Evolutionary conservation across 2,888 invertebrate species (phyloP).

Genomic region (Acronicta psi): DNA sequence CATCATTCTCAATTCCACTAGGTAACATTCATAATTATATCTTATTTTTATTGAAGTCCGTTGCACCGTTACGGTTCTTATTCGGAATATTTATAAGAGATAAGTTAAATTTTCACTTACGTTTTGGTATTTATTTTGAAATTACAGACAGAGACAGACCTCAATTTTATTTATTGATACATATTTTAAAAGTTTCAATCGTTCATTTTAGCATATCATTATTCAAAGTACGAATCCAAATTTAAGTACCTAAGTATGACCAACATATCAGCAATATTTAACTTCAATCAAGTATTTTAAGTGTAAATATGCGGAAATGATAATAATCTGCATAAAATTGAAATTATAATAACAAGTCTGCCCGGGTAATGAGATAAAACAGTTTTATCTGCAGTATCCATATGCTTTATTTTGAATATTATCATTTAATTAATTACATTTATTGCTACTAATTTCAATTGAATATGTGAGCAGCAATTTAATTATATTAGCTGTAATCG

Average conservation of each 20-base stretch:
- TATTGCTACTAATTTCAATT: conserved; percentile 49
- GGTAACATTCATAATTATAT: too few species aligned
- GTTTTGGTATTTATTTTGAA: too few species aligned
- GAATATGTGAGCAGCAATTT: conserved; percentile 28
- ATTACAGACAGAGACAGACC: too few species aligned
- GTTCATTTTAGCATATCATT: not conserved
- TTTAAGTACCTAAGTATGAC: conserved; percentile 4
- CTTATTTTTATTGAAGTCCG: too few species aligned
- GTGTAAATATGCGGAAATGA: conserved; percentile 24
- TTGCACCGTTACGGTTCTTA: too few species aligned
- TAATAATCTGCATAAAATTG: conserved; percentile 35
- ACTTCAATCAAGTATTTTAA: conserved; percentile 4
- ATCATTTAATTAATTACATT: conserved; percentile 51
- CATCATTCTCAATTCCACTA: too few species aligned
- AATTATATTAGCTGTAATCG: conserved; percentile 33
- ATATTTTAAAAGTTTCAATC: too few species aligned
- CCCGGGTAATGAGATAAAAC: conserved; percentile 37
- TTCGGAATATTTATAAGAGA: too few species aligned
- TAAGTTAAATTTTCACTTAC: too few species aligned
- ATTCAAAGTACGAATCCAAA: not conserved
- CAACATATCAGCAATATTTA: not conserved
- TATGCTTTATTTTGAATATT: conserved; percentile 44
- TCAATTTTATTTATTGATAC: too few species aligned
- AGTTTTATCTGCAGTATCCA: conserved; percentile 45
- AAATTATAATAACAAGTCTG: conserved; percentile 41